phyloP scores from a whole-genome alignment of 1,140 invertebrate species.

The Lucilia sericata region DNA sequence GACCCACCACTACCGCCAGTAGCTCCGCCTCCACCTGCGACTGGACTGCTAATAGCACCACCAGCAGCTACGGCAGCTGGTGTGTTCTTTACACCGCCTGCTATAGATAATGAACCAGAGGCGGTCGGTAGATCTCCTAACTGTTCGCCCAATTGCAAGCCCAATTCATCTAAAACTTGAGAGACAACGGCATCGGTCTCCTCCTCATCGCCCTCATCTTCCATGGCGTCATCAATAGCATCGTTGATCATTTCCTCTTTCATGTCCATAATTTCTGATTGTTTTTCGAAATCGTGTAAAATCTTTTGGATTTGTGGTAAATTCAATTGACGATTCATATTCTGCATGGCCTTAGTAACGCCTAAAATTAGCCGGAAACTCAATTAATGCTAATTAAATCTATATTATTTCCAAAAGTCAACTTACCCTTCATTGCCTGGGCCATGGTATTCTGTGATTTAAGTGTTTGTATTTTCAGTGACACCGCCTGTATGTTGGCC shows the following conservation, averaged over 20 bases:
- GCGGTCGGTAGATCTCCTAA: conserved; percentile 84
- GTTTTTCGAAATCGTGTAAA: conserved; percentile 99
- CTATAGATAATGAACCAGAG: conserved; percentile 61
- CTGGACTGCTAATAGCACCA: conserved; percentile 70
- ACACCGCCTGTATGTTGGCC: conserved; percentile 99
- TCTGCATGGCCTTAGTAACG: conserved; percentile 97
- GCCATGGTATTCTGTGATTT: conserved; percentile 99
- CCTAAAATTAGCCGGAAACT: conserved; percentile 64
- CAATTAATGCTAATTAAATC: not conserved
- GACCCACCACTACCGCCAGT: conserved; percentile 70
- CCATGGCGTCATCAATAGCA: conserved; percentile 99
- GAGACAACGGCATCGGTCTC: conserved; percentile 94
- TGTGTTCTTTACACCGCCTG: conserved; percentile 66
- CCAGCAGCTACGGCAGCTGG: conserved; percentile 69
- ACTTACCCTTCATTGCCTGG: conserved; percentile 92
- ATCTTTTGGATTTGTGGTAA: conserved; percentile 99
- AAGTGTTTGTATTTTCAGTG: conserved; percentile 97
- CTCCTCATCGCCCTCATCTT: conserved; percentile 97
- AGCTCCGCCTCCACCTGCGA: conserved; percentile 68
- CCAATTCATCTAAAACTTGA: conserved; percentile 97
- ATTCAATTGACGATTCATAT: conserved; percentile 98
- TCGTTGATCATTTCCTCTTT: conserved; percentile 99
- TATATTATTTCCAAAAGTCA: not conserved
- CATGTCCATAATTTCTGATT: conserved; percentile 99
- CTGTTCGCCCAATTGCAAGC: conserved; percentile 92